Base-by-base conservation (phyloP, 2,797 vertebrate species). In the Coilia nasus region DNA sequence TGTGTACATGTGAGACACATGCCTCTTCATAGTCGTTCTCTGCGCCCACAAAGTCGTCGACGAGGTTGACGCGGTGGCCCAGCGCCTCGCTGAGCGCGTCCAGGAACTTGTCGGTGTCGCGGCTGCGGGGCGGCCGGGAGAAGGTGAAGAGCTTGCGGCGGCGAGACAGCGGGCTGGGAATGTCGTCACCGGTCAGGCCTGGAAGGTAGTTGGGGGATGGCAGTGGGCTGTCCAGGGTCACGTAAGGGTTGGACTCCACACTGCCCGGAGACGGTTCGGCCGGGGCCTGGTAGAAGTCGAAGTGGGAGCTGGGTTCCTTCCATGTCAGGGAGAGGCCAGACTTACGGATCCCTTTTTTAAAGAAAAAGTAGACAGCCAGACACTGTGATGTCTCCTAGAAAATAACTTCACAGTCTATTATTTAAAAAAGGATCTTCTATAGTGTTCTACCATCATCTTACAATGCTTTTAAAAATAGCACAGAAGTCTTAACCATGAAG, bases 1-100 rank as follows among this genome's bases (percentile, higher is more conserved):
- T 31, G 28, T 50, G 31, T 71, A 83, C 86, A 62, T 10, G 19
- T 56, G 62, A 0, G 0, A 0, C 44, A 88, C 96, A 93, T 90
- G 99, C 98, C 97, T 99, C 98, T 89, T 99, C 98, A 0, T 99
- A 99, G 92, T 99, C 98, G 0, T 99, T 99, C 92, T 99, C 98
- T 0, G 97, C 96, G 0, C 94, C 96, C 62, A 97, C 91, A n/a
- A 97, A 98, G 64, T 98, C 97, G 0, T 99, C 98, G 89, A 97
- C 96, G 2, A 97, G 93, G 19, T 96, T 96, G 92, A 98, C 96
- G 0, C 95, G 93, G 89, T 98, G 96, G 0, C 98, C 98, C 90
- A 99, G 94, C 94, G 99, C 98, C 92, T 98, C 97, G 0, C 97
- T 99, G 89, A 99, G 94, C 0, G 95, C 97, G 0, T 98, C 97